phyloP scores from a whole-genome alignment of 2,888 invertebrate species.

The Erebia aethiops region DNA sequence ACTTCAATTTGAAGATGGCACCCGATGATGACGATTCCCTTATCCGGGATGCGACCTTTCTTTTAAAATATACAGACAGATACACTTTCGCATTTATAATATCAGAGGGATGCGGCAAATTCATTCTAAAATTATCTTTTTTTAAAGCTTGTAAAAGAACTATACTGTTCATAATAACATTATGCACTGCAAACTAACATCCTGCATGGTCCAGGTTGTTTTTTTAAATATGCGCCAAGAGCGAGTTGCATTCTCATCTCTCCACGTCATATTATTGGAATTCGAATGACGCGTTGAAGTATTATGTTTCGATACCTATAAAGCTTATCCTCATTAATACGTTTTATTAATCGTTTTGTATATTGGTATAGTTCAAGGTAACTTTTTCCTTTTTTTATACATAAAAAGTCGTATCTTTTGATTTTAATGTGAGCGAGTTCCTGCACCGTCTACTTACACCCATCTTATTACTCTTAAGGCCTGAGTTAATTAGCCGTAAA shows the following conservation, averaged over 20 bases:
- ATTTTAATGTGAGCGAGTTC: constrained; percentile 1
- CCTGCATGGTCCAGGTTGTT: not conserved
- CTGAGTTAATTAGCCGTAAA: not conserved
- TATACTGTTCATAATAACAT: no score
- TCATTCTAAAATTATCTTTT: no score
- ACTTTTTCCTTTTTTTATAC: not conserved
- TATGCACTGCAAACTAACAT: no score
- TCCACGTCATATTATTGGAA: constrained; percentile 8
- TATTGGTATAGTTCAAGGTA: not conserved
- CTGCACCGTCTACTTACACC: not conserved
- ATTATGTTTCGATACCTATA: constrained; percentile 4
- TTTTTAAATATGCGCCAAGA: not conserved
- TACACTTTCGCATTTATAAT: no score
- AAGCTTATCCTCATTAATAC: not conserved
- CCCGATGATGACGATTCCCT: no score
- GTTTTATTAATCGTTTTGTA: not conserved
- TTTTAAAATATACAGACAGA: no score
- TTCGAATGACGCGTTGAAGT: constrained; percentile 5
- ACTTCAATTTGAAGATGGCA: no score
- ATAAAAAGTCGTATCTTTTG: not conserved
- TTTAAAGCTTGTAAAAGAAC: no score
- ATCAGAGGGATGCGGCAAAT: no score
- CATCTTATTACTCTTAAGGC: not conserved
- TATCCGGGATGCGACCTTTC: no score
- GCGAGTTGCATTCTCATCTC: constrained; percentile 1